Base-by-base conservation (phyloP, 2,797 vertebrate genomes). In the Gymnoscopelus microlampas region DNA sequence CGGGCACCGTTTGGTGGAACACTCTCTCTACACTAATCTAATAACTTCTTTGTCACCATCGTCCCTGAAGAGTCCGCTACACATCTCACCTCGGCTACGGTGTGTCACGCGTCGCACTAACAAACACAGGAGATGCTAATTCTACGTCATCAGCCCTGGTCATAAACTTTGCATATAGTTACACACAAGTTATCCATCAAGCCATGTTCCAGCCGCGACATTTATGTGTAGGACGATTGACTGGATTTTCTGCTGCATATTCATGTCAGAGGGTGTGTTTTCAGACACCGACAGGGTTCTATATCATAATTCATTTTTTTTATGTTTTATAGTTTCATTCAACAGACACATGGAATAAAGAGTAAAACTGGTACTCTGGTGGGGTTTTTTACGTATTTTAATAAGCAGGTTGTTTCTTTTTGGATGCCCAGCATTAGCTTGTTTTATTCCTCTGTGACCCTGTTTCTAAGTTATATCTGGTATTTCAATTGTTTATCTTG, bases 11-110 rank as follows among this genome's bases (percentile, higher is more conserved):
- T 51, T 68, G 80, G 75, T 73, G 80, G 76, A 85, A 83, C 85
- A 72, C 83, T 87, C 73, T 83, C 77, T 83, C 81, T 76, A 55
- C 78, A 73, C 85, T 89, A 83, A 89, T 89, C 83, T 83, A 87
- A 90, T 89, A 84, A 87, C 85, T 72, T 53, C 63, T 58, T 70
- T 66, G 78, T 77, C 74, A 62, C 71, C 78, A 64, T 60, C 32
- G 64, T 80, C 80, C 77, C 71, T 47, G 23, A 3, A 29, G 81
- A 87, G 79, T 77, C 39, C 6, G 8, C 26, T 10, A 44, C 39
- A 79, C 82, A 85, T 81, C 66, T 85, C 81, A 83, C 87, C 83
- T 87, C 78, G 83, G 79, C 24, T 79, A 12, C 14, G 6, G 39
- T 6, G 32, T 35, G 32, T 35, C 32, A 35, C 32, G 29, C 15